Conservation (phyloP, 2,888 invertebrate genomes). For the Spialia ferax region DNA sequence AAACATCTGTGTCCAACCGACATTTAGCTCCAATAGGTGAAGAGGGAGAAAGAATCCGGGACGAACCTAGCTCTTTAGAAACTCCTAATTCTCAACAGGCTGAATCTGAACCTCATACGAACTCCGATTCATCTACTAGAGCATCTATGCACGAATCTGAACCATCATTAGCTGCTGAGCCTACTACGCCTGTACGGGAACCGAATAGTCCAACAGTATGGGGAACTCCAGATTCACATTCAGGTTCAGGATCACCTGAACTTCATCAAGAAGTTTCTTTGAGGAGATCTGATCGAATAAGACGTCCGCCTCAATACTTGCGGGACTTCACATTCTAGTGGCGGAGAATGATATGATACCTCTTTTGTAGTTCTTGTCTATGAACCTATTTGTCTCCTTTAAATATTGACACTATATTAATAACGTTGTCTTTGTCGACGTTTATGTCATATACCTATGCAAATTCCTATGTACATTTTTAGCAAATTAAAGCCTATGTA, state of each 20-base stretch:
- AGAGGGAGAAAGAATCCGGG: neutral
- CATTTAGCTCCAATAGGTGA: constrained; percentile 21
- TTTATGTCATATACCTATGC: too few species aligned
- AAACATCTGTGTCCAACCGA: constrained; percentile 13
- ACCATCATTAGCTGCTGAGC: constrained; percentile 8
- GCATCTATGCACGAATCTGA: neutral
- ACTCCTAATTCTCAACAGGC: neutral
- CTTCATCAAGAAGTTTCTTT: neutral
- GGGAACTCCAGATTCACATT: neutral
- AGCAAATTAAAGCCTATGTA: constrained; percentile 1
- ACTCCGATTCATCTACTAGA: constrained; percentile 8
- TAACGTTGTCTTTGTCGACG: too few species aligned
- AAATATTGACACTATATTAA: too few species aligned
- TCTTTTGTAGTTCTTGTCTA: neutral
- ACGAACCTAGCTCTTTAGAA: neutral
- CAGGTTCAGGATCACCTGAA: constrained; percentile 1
- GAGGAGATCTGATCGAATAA: neutral
- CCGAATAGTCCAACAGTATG: constrained; percentile 7
- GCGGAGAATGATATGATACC: constrained; percentile 15
- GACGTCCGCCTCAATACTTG: constrained; percentile 3
- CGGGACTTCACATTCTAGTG: constrained; percentile 8
- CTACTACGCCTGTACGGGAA: neutral
- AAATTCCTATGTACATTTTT: neutral
- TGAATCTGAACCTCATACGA: neutral
- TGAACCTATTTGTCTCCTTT: too few species aligned